phyloP scores from a whole-genome alignment of 2,888 invertebrate species.

The Boloria selene region DNA sequence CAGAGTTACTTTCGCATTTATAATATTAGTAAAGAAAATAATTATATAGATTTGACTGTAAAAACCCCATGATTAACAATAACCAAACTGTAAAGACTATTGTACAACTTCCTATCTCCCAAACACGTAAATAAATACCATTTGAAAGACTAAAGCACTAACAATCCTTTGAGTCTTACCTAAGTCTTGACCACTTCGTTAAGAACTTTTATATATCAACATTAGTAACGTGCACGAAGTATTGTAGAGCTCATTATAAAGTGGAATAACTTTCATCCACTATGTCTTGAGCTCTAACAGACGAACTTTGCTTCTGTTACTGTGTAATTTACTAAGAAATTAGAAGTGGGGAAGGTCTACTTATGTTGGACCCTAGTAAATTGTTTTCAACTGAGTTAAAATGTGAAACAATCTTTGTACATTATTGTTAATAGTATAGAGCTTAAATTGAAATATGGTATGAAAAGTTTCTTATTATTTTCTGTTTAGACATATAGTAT shows the following conservation, averaged over 20 bases:
- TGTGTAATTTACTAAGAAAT: conserved; percentile 21
- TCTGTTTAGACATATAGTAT: conserved; percentile 10
- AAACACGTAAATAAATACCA: conserved; percentile 16
- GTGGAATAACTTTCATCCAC: conserved; percentile 27
- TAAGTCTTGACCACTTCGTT: conserved; percentile 38
- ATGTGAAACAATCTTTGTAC: conserved; percentile 25
- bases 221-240: conserved; percentile 31
- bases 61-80: too few species aligned
- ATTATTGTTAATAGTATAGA: conserved; percentile 24
- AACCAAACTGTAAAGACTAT: too few species aligned
- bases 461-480: conserved; percentile 4
- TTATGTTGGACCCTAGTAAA: conserved; percentile 37
- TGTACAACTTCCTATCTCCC: not conserved
- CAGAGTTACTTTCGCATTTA: too few species aligned
- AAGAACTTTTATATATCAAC: conserved; percentile 37
- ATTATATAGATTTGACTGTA: too few species aligned
- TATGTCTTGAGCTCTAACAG: conserved; percentile 19
- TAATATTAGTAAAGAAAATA: too few species aligned
- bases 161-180: conserved; percentile 43
- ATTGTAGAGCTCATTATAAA: conserved; percentile 35
- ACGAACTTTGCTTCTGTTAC: conserved; percentile 13
- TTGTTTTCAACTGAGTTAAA: conserved; percentile 22
- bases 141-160: conserved; percentile 36
- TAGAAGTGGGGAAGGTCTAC: conserved; percentile 40
- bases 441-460: conserved; percentile 27